Evolutionary conservation across 2,797 vertebrate species (phyloP).

Genomic region (Octomys mimax): DNA sequence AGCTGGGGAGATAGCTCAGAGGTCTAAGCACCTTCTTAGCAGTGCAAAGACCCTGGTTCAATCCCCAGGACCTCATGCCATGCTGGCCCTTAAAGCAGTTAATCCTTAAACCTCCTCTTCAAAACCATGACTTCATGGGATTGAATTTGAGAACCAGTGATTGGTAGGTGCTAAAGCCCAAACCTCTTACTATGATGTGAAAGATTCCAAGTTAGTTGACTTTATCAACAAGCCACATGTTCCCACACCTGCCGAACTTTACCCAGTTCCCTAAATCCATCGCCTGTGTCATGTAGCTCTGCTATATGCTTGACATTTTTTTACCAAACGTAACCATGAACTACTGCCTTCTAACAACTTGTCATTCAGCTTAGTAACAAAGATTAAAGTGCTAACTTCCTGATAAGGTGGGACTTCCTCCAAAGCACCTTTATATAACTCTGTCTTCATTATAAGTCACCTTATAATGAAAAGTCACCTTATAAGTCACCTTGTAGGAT

Average conservation of each 20-base stretch:
- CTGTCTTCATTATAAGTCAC: neutral
- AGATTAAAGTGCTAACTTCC: neutral
- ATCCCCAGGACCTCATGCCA: no score
- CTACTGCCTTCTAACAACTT: neutral
- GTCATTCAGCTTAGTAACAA: neutral
- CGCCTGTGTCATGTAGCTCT: neutral
- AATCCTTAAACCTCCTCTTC: neutral
- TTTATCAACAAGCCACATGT: neutral
- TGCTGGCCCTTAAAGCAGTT: neutral
- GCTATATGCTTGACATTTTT: neutral
- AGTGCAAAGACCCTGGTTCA: no score
- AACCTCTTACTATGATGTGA: neutral
- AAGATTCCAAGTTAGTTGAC: neutral
- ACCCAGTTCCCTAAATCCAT: neutral
- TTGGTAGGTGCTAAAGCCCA: neutral
- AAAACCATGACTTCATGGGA: neutral
- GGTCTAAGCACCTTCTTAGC: no score
- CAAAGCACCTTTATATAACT: neutral
- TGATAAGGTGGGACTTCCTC: neutral
- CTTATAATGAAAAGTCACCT: no score
- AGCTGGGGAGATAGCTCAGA: no score
- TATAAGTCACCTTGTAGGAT: neutral
- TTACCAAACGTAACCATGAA: neutral
- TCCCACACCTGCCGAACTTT: neutral
- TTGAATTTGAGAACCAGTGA: constrained; percentile 16